Base-by-base conservation (phyloP, 1,140 invertebrate species). In the Anastrepha obliqua region DNA sequence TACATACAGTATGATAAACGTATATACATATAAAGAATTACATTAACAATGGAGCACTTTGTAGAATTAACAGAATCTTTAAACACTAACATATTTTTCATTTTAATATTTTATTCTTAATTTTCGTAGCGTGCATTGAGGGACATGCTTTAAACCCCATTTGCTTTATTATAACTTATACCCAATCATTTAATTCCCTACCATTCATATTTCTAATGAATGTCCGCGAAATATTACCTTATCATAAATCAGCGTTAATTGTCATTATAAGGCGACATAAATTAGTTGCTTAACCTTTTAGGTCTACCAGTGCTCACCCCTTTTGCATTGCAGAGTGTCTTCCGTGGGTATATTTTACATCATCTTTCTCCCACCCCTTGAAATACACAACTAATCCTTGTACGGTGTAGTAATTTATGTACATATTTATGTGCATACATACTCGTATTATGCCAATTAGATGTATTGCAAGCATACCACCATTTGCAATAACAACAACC, bases 361-460 rank as follows among this genome's bases (percentile, higher is more conserved):
- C 74, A 55, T 11, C 20, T 4, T 2, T 15, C 44, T 55, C 74
- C 17, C 51, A 81, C n/a, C 47, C 8, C 4, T 15, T 42, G 8
- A 58, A 51, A 9, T 55, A 81, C 47, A 55, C 6, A 81, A 81
- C 55, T 55, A 81, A 86, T 60, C 85, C 58, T 86, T 81, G 20
- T 20, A 7, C 39, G 64, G 1, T 8, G 55, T 0, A 51, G 17
- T 81, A 58, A 81, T 81, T 81, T 55, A 81, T 81, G 64, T 67
- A 67, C 74, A 17, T 47, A 81, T 42, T 7, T 47, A 81, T 47
- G 62, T 65, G 44, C 17, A 42, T 29, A 55, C 17, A 17, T 15
- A n/a, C n/a, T n/a, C n/a, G n/a, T n/a, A 67, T 67, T 55, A 87
- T 87, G 86, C 62, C 86, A 64, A 70, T 60, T 67, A 87, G 86